These are phyloP conservation scores for Denticeps clupeoides DNA, from an alignment of 2,797 vertebrate genomes.

Conservation along the genomic window DNA sequence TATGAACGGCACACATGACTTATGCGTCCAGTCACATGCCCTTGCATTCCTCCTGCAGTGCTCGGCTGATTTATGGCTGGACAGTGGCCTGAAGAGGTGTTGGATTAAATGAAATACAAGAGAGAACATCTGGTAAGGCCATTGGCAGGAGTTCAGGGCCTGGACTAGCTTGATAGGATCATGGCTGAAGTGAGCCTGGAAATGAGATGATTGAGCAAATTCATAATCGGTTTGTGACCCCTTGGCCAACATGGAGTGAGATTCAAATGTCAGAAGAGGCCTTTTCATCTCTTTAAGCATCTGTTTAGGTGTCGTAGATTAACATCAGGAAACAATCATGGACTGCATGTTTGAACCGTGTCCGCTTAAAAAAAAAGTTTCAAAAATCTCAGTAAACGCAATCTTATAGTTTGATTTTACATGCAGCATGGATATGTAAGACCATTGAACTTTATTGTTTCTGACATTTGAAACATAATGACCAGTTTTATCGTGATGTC, in stretches of 20 bases:
- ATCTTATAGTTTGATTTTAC: too few species aligned
- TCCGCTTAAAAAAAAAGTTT: too few species aligned
- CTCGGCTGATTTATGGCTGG: constrained; percentile 60
- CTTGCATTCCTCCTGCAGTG: constrained; percentile 33
- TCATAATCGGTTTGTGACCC: constrained; percentile 23
- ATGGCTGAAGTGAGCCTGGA: constrained; percentile 32
- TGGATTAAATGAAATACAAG: constrained; percentile 54
- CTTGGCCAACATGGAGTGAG: constrained; percentile 26
- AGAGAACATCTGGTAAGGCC: constrained; percentile 63
- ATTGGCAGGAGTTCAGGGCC: constrained; percentile 50
- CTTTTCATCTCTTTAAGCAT: too few species aligned
- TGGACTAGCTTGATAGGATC: constrained; percentile 50
- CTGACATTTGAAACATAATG: too few species aligned
- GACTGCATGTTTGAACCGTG: too few species aligned
- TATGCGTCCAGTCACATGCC: constrained; percentile 45
- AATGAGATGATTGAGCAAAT: constrained; percentile 25
- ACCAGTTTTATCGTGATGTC: too few species aligned
- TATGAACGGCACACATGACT: constrained; percentile 56
- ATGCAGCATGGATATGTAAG: too few species aligned
- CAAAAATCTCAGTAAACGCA: too few species aligned
- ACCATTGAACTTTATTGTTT: too few species aligned
- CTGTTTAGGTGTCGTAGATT: too few species aligned
- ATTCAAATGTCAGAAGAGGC: too few species aligned
- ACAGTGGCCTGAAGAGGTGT: constrained; percentile 61
- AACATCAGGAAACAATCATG: too few species aligned